Percentiles rank a stretch among this genome's conserved stretches.
Evolutionary conservation across 2,113 vertebrate species (phyloP).

Genomic region (Rhynchomys soricoides): DNA sequence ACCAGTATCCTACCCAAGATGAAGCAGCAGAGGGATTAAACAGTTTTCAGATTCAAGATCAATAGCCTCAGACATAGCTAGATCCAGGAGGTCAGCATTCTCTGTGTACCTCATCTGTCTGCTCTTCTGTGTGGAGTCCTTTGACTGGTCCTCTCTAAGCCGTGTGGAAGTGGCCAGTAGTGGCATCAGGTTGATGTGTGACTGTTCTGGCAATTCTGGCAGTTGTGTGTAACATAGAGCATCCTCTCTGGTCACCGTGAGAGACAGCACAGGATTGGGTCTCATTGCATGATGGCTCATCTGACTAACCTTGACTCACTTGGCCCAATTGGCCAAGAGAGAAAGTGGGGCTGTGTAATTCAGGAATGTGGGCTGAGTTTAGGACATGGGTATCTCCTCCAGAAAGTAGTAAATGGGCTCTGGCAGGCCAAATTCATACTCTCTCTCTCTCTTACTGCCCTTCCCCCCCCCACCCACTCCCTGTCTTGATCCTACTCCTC

Average conservation of each 20-base stretch:
- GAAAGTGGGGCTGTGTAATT: too few species aligned
- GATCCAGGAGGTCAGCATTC: background rate
- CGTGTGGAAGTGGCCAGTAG: accelerated
- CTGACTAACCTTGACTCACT: background rate
- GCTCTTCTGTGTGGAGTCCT: background rate
- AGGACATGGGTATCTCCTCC: background rate
- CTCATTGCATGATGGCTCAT: background rate
- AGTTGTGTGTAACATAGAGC: accelerated
- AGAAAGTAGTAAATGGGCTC: background rate
- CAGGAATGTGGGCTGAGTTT: background rate
- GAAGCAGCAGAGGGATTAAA: background rate
- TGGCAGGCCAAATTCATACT: accelerated
- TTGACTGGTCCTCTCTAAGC: background rate
- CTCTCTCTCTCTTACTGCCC: accelerated
- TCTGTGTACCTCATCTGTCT: background rate
- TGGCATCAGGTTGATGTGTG: accelerated
- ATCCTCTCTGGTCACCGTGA: accelerated
- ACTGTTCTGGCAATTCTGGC: background rate
- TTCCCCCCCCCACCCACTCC: accelerated
- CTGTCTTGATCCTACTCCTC: background rate
- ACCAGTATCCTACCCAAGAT: background rate
- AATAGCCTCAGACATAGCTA: background rate
- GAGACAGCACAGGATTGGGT: background rate
- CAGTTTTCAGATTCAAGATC: background rate
- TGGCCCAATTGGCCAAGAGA: background rate